Conservation (phyloP, 2,113 vertebrate species). For the Gymnogyps californianus region DNA sequence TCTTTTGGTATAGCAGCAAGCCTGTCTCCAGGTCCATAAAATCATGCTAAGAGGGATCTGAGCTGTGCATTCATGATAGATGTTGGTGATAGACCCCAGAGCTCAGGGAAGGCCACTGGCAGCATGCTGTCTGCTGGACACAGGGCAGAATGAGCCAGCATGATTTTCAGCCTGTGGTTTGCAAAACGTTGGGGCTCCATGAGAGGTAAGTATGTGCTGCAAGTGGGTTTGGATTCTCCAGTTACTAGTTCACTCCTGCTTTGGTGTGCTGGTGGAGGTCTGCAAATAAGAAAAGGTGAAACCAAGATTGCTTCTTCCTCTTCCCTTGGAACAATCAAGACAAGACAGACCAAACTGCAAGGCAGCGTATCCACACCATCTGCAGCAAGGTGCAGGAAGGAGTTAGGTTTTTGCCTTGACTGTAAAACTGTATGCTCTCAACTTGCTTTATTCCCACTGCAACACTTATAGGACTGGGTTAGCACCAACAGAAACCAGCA, state of each 20-base stretch:
- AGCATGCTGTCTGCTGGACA: background rate
- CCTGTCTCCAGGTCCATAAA: background rate
- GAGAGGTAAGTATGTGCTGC: background rate
- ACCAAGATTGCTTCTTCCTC: background rate
- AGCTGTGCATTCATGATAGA: background rate
- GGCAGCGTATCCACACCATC: background rate
- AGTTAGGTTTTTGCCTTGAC: background rate
- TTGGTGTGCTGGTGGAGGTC: background rate
- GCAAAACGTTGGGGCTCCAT: background rate
- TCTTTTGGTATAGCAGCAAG: background rate
- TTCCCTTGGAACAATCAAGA: background rate
- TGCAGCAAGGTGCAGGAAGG: background rate
- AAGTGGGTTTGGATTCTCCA: background rate
- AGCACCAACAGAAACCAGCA: background rate
- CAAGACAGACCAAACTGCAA: background rate
- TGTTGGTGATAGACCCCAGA: background rate
- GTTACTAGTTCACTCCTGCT: background rate
- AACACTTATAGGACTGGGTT: background rate
- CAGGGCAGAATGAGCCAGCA: background rate
- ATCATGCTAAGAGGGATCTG: accelerated
- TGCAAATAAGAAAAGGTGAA: background rate
- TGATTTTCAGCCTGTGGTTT: background rate
- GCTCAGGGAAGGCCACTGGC: background rate
- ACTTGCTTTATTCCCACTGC: background rate
- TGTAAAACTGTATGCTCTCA: background rate